These are phyloP conservation scores for Lasioglossum villosulum DNA, from an alignment of 2,888 invertebrate genomes.

Conservation along the genomic window DNA sequence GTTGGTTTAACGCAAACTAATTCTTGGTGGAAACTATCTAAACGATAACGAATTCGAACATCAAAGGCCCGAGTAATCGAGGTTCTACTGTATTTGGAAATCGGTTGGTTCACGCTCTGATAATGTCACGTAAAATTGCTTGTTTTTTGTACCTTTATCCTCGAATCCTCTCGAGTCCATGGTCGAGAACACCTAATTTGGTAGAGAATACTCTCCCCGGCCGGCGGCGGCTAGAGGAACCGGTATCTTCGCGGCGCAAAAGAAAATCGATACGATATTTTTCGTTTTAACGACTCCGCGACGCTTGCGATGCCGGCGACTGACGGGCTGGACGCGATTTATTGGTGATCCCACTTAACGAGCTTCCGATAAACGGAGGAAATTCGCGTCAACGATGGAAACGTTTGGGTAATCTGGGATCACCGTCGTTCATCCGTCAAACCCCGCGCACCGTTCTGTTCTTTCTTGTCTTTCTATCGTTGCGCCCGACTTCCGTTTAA, in stretches of 20 bases:
- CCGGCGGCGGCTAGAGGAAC: background rate
- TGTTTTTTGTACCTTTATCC: background rate
- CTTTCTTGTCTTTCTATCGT: background rate
- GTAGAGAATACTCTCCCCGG: slow-evolving; percentile 40
- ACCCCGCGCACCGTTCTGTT: slow-evolving; percentile 5
- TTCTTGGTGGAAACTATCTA: too few species aligned
- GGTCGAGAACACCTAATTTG: slow-evolving; percentile 50
- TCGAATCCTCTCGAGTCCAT: slow-evolving; percentile 33
- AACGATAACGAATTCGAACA: too few species aligned
- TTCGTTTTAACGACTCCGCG: slow-evolving; percentile 25
- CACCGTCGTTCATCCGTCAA: slow-evolving; percentile 57
- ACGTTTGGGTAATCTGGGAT: slow-evolving; percentile 67
- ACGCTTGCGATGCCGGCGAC: background rate
- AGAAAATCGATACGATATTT: background rate
- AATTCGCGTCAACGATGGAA: slow-evolving; percentile 68
- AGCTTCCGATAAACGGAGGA: slow-evolving; percentile 71
- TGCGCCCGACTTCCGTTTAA: background rate
- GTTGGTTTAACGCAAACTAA: too few species aligned
- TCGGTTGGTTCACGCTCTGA: background rate
- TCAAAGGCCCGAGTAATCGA: too few species aligned
- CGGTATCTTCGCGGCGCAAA: slow-evolving; percentile 5
- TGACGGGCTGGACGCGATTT: slow-evolving; percentile 65
- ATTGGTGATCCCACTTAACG: slow-evolving; percentile 70
- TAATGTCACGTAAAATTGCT: background rate
- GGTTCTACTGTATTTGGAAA: too few species aligned